These are phyloP conservation scores for Hyperoplus immaculatus DNA, from an alignment of 2,797 vertebrate genomes.

Conservation along the genomic window DNA sequence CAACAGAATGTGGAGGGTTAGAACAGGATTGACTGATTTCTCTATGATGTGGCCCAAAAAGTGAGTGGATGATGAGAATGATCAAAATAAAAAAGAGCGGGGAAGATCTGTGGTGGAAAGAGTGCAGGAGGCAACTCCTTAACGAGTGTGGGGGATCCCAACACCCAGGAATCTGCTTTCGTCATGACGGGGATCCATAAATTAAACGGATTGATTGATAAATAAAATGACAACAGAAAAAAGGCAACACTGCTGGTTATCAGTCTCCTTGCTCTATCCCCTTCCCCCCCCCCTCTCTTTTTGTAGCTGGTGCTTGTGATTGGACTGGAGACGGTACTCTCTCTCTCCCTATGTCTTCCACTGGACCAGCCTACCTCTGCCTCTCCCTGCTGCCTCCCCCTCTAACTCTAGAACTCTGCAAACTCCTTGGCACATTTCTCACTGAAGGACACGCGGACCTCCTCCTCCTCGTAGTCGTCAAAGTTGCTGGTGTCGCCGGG, in stretches of 20 bases:
- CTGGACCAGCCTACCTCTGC: conserved; percentile 74
- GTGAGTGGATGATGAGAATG: conserved; percentile 28
- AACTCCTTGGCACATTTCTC: conserved; percentile 96
- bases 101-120: conserved; percentile 56
- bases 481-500: conserved; percentile 96
- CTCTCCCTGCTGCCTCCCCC: conserved; percentile 59
- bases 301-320: conserved; percentile 80
- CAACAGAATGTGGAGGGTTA: conserved; percentile 26
- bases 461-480: conserved; percentile 95
- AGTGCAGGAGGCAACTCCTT: conserved; percentile 59
- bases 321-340: conserved; percentile 79
- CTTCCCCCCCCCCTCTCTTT: conserved; percentile 52
- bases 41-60: conserved; percentile 34
- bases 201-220: conserved; percentile 76
- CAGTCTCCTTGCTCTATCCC: conserved; percentile 68
- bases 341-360: conserved; percentile 66
- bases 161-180: conserved; percentile 65
- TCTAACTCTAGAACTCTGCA: conserved; percentile 89
- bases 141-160: conserved; percentile 57
- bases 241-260: conserved; percentile 86
- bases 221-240: conserved; percentile 75
- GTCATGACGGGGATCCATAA: conserved; percentile 79
- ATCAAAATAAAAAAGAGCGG: conserved; percentile 41
- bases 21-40: conserved; percentile 29
- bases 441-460: conserved; percentile 91